phyloP scores from a whole-genome alignment of 1,140 invertebrate species.

The Potamilus streckersoni region DNA sequence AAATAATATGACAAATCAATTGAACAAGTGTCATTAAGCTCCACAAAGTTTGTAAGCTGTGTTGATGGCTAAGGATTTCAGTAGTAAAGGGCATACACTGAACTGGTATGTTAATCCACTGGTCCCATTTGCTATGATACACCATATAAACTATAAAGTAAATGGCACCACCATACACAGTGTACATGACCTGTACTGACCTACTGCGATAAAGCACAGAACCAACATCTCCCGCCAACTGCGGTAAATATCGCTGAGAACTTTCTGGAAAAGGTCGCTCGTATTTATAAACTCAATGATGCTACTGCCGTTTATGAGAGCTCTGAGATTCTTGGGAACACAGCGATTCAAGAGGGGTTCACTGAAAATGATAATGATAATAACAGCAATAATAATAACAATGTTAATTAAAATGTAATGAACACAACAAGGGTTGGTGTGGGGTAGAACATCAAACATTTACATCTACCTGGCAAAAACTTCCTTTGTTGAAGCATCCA shows the following conservation, averaged over 20 bases:
- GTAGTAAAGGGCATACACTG: too few species aligned
- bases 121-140: too few species aligned
- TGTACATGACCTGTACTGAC: constrained; percentile 68
- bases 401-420: constrained; percentile 1
- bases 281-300: constrained; percentile 85
- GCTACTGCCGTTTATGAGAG: constrained; percentile 40
- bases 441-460: background rate
- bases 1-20: too few species aligned
- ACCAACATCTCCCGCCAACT: constrained; percentile 83
- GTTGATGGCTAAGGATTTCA: too few species aligned
- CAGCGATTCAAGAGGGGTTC: constrained; percentile 87
- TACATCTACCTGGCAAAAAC: too few species aligned
- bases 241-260: constrained; percentile 87
- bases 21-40: too few species aligned
- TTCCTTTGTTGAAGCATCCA: too few species aligned
- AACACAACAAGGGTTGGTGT: constrained; percentile 6
- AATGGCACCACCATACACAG: too few species aligned
- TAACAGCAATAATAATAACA: constrained; percentile 2
- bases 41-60: too few species aligned
- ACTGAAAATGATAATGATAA: constrained; percentile 49
- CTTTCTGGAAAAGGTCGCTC: constrained; percentile 88
- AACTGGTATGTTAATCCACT: too few species aligned
- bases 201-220: constrained; percentile 83
- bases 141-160: too few species aligned
- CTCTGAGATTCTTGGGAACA: constrained; percentile 77